phyloP scores from a whole-genome alignment of 2,797 vertebrate genomes.

The Gobionotothen gibberifrons region DNA sequence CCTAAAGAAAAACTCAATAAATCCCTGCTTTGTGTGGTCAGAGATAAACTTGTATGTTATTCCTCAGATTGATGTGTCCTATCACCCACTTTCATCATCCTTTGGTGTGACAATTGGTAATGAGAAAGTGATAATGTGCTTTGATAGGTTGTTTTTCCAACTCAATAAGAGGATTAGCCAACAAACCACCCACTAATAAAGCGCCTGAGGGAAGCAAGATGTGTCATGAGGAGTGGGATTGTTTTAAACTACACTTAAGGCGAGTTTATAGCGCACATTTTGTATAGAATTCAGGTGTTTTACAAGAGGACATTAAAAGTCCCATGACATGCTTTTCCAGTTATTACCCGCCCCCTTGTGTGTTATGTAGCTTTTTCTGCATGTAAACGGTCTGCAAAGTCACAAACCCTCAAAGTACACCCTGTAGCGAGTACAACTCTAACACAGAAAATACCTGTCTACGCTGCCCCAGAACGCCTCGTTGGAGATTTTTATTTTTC shows the following conservation, averaged over 20 bases:
- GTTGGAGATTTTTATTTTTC: too few species aligned
- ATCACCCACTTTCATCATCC: constrained; percentile 23
- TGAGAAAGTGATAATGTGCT: constrained; percentile 61
- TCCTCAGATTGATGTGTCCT: constrained; percentile 27
- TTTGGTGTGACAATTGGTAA: constrained; percentile 46
- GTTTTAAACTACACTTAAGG: constrained; percentile 38
- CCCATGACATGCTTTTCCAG: background rate
- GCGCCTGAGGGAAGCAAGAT: constrained; percentile 29
- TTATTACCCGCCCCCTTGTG: too few species aligned
- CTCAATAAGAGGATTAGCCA: constrained; percentile 63
- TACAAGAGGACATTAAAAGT: constrained; percentile 6
- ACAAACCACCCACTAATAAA: constrained; percentile 47
- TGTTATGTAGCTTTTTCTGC: too few species aligned
- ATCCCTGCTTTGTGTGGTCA: constrained; percentile 28
- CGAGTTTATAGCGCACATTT: constrained; percentile 27
- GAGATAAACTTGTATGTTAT: constrained; percentile 26
- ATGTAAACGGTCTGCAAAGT: too few species aligned
- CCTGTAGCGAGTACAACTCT: too few species aligned
- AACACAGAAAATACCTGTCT: too few species aligned
- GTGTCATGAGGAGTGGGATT: constrained; percentile 35
- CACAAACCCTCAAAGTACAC: too few species aligned
- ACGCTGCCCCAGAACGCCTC: too few species aligned
- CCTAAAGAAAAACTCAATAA: constrained; percentile 1
- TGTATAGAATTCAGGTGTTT: constrained; percentile 8
- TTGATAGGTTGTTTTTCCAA: constrained; percentile 54